Conservation (phyloP, 2,888 invertebrate genomes). For the Hirtodrosophila alboralis region DNA sequence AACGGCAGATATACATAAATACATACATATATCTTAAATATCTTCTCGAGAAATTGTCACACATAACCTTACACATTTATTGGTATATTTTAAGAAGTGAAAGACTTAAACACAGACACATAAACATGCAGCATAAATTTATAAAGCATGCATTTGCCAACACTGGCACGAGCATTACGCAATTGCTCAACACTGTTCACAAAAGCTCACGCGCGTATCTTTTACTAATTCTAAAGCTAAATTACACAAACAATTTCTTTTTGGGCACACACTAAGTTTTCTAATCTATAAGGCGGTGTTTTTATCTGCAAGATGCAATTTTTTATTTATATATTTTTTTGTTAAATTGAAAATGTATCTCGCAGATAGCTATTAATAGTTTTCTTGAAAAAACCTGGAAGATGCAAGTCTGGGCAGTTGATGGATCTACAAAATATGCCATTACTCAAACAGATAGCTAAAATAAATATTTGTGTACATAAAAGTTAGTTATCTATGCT, state of each 20-base stretch:
- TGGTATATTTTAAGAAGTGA: slow-evolving; percentile 70
- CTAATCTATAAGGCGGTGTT: slow-evolving; percentile 50
- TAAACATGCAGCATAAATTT: slow-evolving; percentile 65
- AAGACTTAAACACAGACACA: slow-evolving; percentile 52
- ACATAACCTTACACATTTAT: slow-evolving; percentile 65
- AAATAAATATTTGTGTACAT: too few relatives aligned
- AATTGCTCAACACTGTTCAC: slow-evolving; percentile 65
- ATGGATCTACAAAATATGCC: slow-evolving; percentile 82
- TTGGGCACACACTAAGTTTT: slow-evolving; percentile 15
- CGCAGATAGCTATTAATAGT: slow-evolving; percentile 53
- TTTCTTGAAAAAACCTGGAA: slow-evolving; percentile 78
- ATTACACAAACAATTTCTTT: slow-evolving; percentile 31
- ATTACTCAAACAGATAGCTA: slow-evolving; percentile 16
- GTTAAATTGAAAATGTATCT: slow-evolving; percentile 54
- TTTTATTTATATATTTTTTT: slow-evolving; percentile 6
- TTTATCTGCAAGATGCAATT: slow-evolving; percentile 58
- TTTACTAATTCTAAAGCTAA: slow-evolving; percentile 53
- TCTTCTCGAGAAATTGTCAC: slow-evolving; percentile 54
- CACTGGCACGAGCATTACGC: slow-evolving; percentile 37
- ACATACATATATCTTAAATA: slow-evolving; percentile 1
- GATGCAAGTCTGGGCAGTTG: slow-evolving; percentile 84
- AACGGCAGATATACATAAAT: neutral
- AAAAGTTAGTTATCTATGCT: too few relatives aligned
- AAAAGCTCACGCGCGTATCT: slow-evolving; percentile 60
- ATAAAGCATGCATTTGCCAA: slow-evolving; percentile 68